A percentile compares a stretch with the other conserved stretches of the same genome.
Evolutionary conservation across 2,113 vertebrate genomes (phyloP).

Genomic region (Ciconia maguari): DNA sequence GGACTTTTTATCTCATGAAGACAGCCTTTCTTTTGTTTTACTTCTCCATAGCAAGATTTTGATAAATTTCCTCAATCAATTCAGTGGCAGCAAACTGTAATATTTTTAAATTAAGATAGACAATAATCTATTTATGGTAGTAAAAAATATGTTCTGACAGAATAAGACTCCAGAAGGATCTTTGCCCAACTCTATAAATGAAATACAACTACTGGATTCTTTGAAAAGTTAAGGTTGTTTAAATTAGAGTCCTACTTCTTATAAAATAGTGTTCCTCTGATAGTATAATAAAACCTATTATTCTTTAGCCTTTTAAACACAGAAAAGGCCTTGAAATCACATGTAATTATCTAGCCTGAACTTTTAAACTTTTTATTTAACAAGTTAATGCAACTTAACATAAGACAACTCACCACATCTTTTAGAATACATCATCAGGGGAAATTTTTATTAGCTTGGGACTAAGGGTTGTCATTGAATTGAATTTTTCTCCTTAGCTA

Average conservation of each 20-base stretch:
- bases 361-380: not conserved
- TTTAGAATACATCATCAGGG: not conserved
- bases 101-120: not conserved
- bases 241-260: not conserved
- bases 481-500: not conserved
- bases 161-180: not conserved
- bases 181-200: not conserved
- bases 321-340: not conserved
- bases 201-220: not conserved
- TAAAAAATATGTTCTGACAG: not conserved
- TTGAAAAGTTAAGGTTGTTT: not conserved
- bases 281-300: not conserved
- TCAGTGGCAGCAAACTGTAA: not conserved
- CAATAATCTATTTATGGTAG: not conserved
- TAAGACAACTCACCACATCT: not conserved
- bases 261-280: not conserved
- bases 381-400: not conserved
- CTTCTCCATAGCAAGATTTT: not conserved
- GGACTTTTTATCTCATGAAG: not conserved
- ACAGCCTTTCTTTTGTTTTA: not conserved
- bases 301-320: not conserved
- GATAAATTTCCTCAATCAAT: not conserved
- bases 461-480: not conserved
- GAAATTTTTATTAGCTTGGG: not conserved
- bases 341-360: not conserved